These are phyloP conservation scores for Pimpla rufipes DNA, from an alignment of 2,888 invertebrate genomes.

Conservation along the genomic window DNA sequence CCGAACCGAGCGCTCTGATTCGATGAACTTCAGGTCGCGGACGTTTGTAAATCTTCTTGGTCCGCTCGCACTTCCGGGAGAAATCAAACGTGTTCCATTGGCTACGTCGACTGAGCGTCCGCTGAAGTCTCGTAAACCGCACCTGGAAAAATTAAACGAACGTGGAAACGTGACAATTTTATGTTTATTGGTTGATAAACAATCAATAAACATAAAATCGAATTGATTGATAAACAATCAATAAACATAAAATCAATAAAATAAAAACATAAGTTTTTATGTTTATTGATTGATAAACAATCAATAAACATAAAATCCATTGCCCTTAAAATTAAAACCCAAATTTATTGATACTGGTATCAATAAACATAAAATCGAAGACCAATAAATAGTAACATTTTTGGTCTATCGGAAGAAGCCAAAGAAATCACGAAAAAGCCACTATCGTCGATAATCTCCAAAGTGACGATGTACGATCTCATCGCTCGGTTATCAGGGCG, in stretches of 20 bases:
- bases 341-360: too few species aligned
- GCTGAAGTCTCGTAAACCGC: too few species aligned
- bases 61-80: too few species aligned
- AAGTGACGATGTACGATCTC: slow-evolving; percentile 47
- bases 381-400: too few species aligned
- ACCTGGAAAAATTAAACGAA: too few species aligned
- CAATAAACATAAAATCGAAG: too few species aligned
- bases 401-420: too few species aligned
- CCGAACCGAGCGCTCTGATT: neutral
- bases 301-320: too few species aligned
- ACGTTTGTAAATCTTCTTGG: neutral
- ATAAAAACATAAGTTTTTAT: neutral
- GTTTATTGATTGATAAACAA: neutral
- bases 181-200: neutral
- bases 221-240: neutral
- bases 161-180: neutral
- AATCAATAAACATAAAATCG: neutral
- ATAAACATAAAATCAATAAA: too few species aligned
- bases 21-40: neutral
- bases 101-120: too few species aligned
- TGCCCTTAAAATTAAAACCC: neutral
- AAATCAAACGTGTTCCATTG: too few species aligned
- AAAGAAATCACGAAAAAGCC: neutral
- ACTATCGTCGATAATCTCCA: slow-evolving; percentile 23
- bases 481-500: slow-evolving; percentile 46